A percentile compares a stretch with the other conserved stretches of the same genome.
phyloP scores from a whole-genome alignment of 2,888 invertebrate genomes.

The Laspeyria flexula region DNA sequence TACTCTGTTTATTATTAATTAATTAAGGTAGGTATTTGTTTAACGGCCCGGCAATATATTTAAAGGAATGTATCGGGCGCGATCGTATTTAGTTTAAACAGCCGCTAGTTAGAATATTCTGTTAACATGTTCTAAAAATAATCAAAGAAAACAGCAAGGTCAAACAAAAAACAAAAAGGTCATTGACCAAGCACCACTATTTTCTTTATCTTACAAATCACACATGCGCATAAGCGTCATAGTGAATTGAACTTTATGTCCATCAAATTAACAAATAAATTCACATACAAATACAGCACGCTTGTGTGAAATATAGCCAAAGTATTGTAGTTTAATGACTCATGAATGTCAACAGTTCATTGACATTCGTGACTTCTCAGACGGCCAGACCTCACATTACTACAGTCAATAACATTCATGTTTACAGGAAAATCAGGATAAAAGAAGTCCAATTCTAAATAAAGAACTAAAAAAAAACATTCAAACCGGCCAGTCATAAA shows the following conservation, averaged over 20 bases:
- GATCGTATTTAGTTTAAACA: too few species aligned
- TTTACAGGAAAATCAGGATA: not conserved
- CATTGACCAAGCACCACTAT: not conserved
- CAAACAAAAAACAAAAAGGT: not conserved
- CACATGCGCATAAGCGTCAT: not conserved
- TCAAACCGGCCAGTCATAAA: not conserved
- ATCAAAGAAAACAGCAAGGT: not conserved
- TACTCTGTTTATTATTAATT: too few species aligned
- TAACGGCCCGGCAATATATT: too few species aligned
- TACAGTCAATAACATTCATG: constrained; percentile 1
- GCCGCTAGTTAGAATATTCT: too few species aligned
- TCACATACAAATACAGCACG: not conserved
- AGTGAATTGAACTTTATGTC: too few species aligned
- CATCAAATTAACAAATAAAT: too few species aligned
- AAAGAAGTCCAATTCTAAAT: not conserved
- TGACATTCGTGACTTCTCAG: constrained; percentile 16
- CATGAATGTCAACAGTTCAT: constrained; percentile 13
- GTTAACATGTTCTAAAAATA: too few species aligned
- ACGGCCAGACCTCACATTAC: constrained; percentile 19
- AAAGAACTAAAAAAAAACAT: not conserved
- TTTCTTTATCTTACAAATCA: not conserved
- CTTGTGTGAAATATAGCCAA: not conserved
- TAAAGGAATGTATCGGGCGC: too few species aligned
- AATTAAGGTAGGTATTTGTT: too few species aligned
- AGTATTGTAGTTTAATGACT: not conserved